phyloP scores from a whole-genome alignment of 2,797 vertebrate genomes.

The Ptychobarbus kaznakovi region DNA sequence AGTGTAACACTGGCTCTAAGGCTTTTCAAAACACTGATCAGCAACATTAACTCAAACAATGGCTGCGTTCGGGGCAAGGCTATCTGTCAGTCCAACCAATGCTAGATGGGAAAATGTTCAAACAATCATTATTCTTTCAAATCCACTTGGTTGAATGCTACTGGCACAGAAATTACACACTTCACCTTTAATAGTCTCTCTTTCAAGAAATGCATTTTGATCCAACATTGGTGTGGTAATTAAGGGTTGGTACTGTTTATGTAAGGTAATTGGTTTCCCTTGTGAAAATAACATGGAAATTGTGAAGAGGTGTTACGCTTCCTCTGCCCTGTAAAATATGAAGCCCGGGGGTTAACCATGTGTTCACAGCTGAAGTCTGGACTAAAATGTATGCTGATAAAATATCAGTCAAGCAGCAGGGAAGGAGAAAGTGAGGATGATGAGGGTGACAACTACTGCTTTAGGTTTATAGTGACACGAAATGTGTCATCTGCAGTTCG shows the following conservation, averaged over 20 bases:
- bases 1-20: neutral
- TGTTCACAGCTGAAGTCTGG: slow-evolving; percentile 15
- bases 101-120: neutral
- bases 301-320: slow-evolving; percentile 38
- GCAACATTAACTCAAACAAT: neutral
- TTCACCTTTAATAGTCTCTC: neutral
- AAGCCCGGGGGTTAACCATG: slow-evolving; percentile 17
- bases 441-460: neutral
- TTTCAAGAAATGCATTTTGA: slow-evolving; percentile 8
- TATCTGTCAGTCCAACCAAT: neutral
- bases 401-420: slow-evolving; percentile 13
- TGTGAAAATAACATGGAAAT: slow-evolving; percentile 51
- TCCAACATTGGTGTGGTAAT: slow-evolving; percentile 36
- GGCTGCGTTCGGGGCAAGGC: neutral
- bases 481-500: neutral
- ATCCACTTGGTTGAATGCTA: neutral
- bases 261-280: slow-evolving; percentile 42
- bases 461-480: neutral
- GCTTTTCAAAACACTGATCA: neutral
- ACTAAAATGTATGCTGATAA: neutral
- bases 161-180: neutral
- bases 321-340: slow-evolving; percentile 47
- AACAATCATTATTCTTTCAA: neutral
- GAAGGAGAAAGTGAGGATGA: neutral
- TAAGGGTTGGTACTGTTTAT: slow-evolving; percentile 42